Evolutionary conservation across 2,113 vertebrate genomes (phyloP).

Genomic region (Corythornis vintsioides): DNA sequence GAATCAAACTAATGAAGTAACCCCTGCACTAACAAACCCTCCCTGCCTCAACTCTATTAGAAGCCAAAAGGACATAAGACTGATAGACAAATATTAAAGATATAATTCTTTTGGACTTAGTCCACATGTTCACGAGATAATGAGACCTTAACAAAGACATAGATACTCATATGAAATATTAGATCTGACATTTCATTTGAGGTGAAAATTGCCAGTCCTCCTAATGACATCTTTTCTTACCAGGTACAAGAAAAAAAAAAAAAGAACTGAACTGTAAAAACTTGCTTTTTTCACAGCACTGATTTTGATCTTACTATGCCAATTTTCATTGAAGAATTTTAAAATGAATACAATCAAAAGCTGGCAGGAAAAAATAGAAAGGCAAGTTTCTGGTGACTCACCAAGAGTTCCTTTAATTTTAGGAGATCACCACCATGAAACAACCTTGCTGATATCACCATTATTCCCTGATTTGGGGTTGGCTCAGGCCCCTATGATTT

Average conservation of each 20-base stretch:
- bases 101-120: conserved; percentile 38
- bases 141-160: conserved; percentile 55
- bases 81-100: conserved; percentile 49
- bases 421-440: neutral
- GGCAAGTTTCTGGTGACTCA: neutral
- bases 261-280: neutral
- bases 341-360: neutral
- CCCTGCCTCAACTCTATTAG: conserved; percentile 4
- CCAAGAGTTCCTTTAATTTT: neutral
- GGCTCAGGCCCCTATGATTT: neutral
- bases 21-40: conserved; percentile 67
- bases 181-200: conserved; percentile 50
- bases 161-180: conserved; percentile 13
- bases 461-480: neutral
- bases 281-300: neutral
- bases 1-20: conserved; percentile 82
- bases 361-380: neutral
- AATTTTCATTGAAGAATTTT: neutral
- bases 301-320: conserved; percentile 6
- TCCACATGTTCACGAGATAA: conserved; percentile 54
- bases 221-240: conserved; percentile 36
- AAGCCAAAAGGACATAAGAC: neutral
- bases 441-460: neutral
- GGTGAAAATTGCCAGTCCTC: conserved; percentile 54
- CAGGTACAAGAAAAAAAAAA: neutral